Evolutionary conservation across 2,113 vertebrate species (phyloP).

Genomic region (Myocastor coypus): DNA sequence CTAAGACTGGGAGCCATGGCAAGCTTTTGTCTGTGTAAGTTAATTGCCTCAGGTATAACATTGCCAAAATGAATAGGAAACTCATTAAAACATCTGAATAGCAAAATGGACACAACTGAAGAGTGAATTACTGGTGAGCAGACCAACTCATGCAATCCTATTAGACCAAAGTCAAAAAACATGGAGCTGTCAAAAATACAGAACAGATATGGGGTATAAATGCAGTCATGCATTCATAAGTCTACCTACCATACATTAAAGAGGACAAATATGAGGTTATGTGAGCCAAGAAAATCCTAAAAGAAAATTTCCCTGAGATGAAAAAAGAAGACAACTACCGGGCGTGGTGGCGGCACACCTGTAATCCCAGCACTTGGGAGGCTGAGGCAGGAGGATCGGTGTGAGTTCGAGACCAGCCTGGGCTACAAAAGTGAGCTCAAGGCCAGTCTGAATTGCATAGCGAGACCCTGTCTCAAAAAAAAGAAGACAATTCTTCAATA

Average conservation of each 20-base stretch:
- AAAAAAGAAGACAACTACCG: slow-evolving; percentile 6
- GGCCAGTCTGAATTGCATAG: no score
- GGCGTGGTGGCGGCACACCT: no score
- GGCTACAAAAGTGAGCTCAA: no score
- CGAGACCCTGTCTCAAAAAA: no score
- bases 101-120: background rate
- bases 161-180: background rate
- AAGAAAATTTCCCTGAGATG: background rate
- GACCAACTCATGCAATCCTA: background rate
- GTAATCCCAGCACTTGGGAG: no score
- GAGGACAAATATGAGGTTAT: background rate
- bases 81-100: background rate
- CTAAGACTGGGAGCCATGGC: background rate
- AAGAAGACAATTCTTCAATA: background rate
- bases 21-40: background rate
- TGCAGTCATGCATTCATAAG: no score
- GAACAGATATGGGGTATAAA: background rate
- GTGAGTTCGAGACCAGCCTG: no score
- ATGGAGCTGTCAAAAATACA: background rate
- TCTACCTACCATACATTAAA: background rate
- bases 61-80: slow-evolving; percentile 14
- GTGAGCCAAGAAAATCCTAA: background rate
- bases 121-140: background rate
- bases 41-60: background rate
- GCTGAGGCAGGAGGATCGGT: no score